Evolutionary conservation across 2,888 invertebrate genomes (phyloP), one percentile per base, ranked within the genome.

Genomic region (Acheta domesticus): DNA sequence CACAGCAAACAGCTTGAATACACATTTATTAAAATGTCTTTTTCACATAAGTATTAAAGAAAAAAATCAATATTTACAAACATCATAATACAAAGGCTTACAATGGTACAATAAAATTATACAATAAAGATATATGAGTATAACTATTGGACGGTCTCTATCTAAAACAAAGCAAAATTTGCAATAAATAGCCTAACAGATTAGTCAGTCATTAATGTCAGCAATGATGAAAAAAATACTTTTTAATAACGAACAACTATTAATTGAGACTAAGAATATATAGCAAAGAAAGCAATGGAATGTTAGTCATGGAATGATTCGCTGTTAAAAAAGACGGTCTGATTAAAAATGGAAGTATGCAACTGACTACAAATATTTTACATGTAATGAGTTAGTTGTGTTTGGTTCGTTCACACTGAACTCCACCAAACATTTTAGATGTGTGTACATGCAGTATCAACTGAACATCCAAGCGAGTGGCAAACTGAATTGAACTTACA

Each of bases 141-240:
- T 73, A 76, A 79, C 76, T 62, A 79, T 48, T 79, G 79, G 79
- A 79, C 79, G 79, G 79, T 76, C 76, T 79, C 75, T 49, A 79
- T 49, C 50, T 76, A 76, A 20, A 75, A 73, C 49, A 48, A 79
- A 48, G 48, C 48, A 74, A n/a, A 78, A 23, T 21, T 78, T 48
- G 48, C 74, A 78, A 74, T 74, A 79, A 49, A 76, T 78, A 78
- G 36, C 36, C 36, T 36, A 36, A 36, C 36, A 36, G 36, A 36
- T 36, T 36, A 36, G 36, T 36, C 36, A 36, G 36, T 36, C 36
- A 36, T 36, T 36, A 36, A 36, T 36, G 36, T 36, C 36, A 36
- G 36, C 36, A 36, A 36, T 36, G 36, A 12, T 20, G 11, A 36
- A 19, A n/a, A 48, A 36, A 76, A 48, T 16, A 76, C 48, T 36